Base-by-base conservation (phyloP, 2,797 vertebrate species). In the Cynopterus sphinx region DNA sequence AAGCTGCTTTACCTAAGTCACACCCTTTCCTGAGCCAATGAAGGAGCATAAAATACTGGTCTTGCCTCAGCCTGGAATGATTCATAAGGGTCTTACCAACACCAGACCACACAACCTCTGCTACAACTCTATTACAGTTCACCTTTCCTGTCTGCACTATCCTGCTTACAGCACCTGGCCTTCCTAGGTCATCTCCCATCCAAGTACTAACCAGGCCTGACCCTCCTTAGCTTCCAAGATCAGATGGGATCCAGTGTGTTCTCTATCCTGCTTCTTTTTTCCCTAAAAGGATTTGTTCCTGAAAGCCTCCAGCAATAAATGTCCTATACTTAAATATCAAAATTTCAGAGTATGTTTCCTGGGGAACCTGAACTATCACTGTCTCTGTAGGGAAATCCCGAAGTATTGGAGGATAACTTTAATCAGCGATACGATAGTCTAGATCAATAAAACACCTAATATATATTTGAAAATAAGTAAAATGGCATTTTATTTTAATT, bases 391-490 rank as follows among this genome's bases (percentile, higher is more conserved):
- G 17, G 91, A 73, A 74, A 87, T 71, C 19, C 31, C 78, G 9
- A 17, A 26, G 22, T 74, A 82, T 67, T 8, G 12, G 39, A 12
- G 16, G 13, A 87, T 75, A 57, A 13, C 21, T 67, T 87, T 93
- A 91, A 68, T 83, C 33, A 36, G 33, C 2, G 57, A 75, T 28
- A 49, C 2, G 73, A 41, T 10, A 84, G 5, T 73, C 31, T 82
- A 33, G 21, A 75, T 75, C 24, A 57, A 39, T 87, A 33, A 22
- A 10, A 70, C 77, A 19, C 0, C 2, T 93, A 41, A 81, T 91
- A 91, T 24, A 53, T 81, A 81, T 88, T 89, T 79, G 12, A 28
- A 87, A 36, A 53, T 59, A 92, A 71, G n/a, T 31, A 68, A 95
- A 88, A 33, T 92, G 8, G 59, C 28, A 59, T 36, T n/a, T 74